Conservation (phyloP, 2,888 invertebrate genomes). For the Phlogophora meticulosa region DNA sequence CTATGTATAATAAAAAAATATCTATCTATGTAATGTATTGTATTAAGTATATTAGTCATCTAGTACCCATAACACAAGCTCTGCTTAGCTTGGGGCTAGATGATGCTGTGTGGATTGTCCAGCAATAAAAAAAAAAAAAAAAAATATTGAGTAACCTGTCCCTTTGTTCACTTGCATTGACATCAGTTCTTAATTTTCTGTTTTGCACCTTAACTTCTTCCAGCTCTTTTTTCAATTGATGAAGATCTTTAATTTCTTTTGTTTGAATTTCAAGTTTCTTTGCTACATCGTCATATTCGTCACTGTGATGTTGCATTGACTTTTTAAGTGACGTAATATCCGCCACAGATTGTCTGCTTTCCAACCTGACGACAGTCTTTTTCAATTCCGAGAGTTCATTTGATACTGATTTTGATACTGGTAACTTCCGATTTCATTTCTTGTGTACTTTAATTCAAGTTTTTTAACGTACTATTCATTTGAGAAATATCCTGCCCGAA, state of each 20-base stretch:
- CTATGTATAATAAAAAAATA: too few species aligned
- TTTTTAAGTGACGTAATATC: not conserved
- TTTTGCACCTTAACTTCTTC: constrained; percentile 3
- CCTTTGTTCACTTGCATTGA: constrained; percentile 9
- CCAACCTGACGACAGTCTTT: not conserved
- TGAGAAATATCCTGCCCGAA: not conserved
- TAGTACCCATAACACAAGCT: too few species aligned
- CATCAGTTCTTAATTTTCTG: constrained; percentile 6
- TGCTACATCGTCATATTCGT: not conserved
- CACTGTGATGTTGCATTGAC: constrained; percentile 1
- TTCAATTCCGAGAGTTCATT: too few species aligned
- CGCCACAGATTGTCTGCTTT: not conserved
- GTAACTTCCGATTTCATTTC: not conserved
- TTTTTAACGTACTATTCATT: not conserved
- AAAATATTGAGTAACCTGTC: constrained; percentile 11
- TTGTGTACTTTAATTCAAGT: not conserved
- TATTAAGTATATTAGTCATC: too few species aligned
- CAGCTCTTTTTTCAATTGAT: not conserved
- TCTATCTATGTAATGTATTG: too few species aligned
- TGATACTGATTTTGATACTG: not conserved
- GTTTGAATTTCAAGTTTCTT: not conserved
- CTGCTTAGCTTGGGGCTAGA: too few species aligned
- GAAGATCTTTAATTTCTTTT: not conserved
- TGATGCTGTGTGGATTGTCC: too few species aligned
- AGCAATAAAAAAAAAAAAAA: too few species aligned